A percentile compares a stretch with the other conserved stretches of the same genome.
phyloP scores from a whole-genome alignment of 2,797 vertebrate genomes.

The Podarcis lilfordi region DNA sequence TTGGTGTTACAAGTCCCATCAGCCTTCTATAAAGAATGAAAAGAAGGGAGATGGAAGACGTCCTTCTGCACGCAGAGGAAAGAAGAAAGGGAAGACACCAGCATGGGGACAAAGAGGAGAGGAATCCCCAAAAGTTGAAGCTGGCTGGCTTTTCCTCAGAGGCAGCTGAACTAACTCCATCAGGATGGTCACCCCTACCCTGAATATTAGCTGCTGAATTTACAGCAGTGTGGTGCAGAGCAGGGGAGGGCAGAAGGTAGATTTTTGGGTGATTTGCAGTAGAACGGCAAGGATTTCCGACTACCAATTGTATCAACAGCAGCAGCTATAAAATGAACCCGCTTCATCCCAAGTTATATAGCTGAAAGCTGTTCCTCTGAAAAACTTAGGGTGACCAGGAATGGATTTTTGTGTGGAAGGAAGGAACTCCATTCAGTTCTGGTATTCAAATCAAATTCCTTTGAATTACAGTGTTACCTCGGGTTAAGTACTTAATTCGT shows the following conservation, averaged over 20 bases:
- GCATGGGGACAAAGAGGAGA: not conserved
- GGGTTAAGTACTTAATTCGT: no score
- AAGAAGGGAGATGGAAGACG: not conserved
- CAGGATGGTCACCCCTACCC: not conserved
- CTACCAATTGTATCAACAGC: no score
- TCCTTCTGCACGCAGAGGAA: not conserved
- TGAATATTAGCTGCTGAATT: not conserved
- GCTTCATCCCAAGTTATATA: no score
- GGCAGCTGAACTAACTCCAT: not conserved
- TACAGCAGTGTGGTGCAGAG: not conserved
- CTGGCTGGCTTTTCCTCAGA: not conserved
- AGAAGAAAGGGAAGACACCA: not conserved
- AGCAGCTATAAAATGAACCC: no score
- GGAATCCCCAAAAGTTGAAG: not conserved
- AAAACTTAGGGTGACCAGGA: no score
- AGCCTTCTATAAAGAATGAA: conserved; percentile 83
- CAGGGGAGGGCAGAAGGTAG: not conserved
- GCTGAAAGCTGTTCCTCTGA: no score
- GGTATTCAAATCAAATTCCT: no score
- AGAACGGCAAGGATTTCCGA: no score
- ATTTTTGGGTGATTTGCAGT: no score
- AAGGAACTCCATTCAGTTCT: no score
- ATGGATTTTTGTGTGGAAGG: no score
- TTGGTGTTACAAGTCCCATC: conserved; percentile 94
- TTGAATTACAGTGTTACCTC: no score